Evolutionary conservation across 2,888 invertebrate species (phyloP), one percentile per base, ranked within the genome.

Genomic region (Oscheius sp.): DNA sequence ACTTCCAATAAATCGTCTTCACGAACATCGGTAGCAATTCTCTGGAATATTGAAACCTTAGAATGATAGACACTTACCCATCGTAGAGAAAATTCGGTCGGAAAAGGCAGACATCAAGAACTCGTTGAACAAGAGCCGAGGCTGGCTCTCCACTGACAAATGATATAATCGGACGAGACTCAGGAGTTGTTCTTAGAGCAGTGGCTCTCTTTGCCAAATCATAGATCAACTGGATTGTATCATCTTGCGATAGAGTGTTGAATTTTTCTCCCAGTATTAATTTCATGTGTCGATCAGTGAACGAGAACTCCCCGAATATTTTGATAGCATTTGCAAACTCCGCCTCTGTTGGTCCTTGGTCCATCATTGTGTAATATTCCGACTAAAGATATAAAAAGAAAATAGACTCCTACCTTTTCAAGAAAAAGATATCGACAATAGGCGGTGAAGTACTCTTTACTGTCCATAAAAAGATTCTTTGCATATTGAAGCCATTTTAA

Each of bases 241-340:
- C 49, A 6, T 49, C 36, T 26, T 67, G 67, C 5, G 26, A 22
- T 1, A 67, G 36, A 14, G 33, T 45, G 28, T 32, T 36, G 47
- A 32, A 47, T 20, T 32, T 32, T 30, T 67, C 57, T n/a, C 67
- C 67, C n/a, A 59, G 36, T 33, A 67, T 59, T 50, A 61, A 30
- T 61, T 51, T 49, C 4, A 67, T 38, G 8, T 45, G 38, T 28
- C 49, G 28, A 17, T 67, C 67, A 2, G 67, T 51, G 14, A 76
- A 44, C 22, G 72, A 68, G 47, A 68, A 73, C 17, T 76, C 76
- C 47, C 68, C 70, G 24, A 76, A 69, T 17, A 76, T 63, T 2
- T 68, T 51, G 28, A 65, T 9, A 14, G 67, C 70, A 20, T 54
- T 61, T 9, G 28, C 8, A 20, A 74, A 65, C n/a, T 76, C 76